Evolutionary conservation across 2,113 vertebrate genomes (phyloP), one percentile per base, ranked within the genome.

Genomic region (Pagrus major): DNA sequence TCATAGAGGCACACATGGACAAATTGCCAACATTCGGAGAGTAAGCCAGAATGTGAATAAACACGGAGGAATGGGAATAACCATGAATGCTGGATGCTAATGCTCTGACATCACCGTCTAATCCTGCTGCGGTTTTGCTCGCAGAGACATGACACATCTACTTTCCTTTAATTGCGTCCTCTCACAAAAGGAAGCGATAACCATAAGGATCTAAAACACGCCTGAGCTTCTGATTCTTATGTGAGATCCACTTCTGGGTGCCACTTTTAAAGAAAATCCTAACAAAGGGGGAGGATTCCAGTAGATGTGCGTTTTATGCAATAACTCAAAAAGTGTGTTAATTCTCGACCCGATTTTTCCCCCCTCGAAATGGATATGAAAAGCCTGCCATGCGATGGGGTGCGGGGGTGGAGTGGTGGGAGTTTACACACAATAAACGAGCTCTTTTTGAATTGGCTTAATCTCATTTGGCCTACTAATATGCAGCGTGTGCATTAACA

Each of bases 401-500:
- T 80, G 80, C 1, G 67, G 64, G 76, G 59, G 78, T 63, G 52
- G 29, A 11, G 23, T n/a, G 44, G 78, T 78, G 54, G 86, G 75
- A 70, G 84, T 89, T 68, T 60, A 86, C 74, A 68, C 81, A 82
- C 82, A 89, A 84, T 85, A 86, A 88, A 81, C 39, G 3, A 86
- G 80, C 86, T 86, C 84, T 61, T 72, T 83, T 65, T 67, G 16
- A 83, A 90, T 81, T 79, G 64, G 73, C 66, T 78, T 91, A 86
- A 89, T 93, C 91, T 89, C 76, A 83, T 89, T 91, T 88, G 72
- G 74, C 74, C 85, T 51, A 69, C 68, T 85, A 81, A 88, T 63
- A 49, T 69, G 29, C 67, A 35, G 74, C 15, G 14, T 31, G 47
- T 33, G 52, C 52, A 51, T 69, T 78, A 58, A 84, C 83, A 70